Evolutionary conservation across 2,797 vertebrate species (phyloP), one percentile per base, ranked within the genome.

Genomic region (Sarcoramphus papa): DNA sequence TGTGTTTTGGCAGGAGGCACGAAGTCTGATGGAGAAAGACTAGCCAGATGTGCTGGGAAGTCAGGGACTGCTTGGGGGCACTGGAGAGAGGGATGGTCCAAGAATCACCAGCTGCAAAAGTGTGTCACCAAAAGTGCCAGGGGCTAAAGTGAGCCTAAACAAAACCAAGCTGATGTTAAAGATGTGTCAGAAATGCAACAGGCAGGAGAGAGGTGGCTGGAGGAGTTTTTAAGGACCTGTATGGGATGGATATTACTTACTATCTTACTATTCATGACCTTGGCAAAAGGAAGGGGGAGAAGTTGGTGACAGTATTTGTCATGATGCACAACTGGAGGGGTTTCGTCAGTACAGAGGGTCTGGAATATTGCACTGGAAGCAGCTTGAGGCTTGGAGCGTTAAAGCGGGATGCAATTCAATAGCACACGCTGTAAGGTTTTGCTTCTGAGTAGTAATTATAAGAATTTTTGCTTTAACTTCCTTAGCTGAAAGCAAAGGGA

Each of bases 391-490:
- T 67, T 1, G 1, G 47, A 47, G 59, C 28, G 2, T 22, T 27
- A 2, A 11, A 31, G 41, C 0, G 5, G 25, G 15, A 6, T 4
- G 28, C 51, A 19, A 0, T 4, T 7, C 22, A 7, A 1, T 0
- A 18, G 40, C 62, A 11, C 28, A 7, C 1, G 2, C 40, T 2
- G 1, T 35, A 5, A 57, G 16, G 53, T 23, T 35, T 22, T 16
- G 31, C 56, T 72, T 35, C 50, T 3, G 51, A 40, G 50, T 1
- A 33, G 40, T 2, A 18, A 7, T 5, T 19, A 2, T 1, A 15
- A 19, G 12, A 22, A 3, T 10, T 65, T 73, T 50, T 35, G 40
- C 21, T 74, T 27, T 27, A 16, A 19, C 13, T 51, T 45, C 23
- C 16, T 16, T 6, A 21, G 57, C 35, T 3, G 81, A 18, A 59